A percentile compares a stretch with the other conserved stretches of the same genome.
Conservation (phyloP, 30 jellyfish, hydroid and myxozoan genomes). For the Cassiopea andromeda region DNA sequence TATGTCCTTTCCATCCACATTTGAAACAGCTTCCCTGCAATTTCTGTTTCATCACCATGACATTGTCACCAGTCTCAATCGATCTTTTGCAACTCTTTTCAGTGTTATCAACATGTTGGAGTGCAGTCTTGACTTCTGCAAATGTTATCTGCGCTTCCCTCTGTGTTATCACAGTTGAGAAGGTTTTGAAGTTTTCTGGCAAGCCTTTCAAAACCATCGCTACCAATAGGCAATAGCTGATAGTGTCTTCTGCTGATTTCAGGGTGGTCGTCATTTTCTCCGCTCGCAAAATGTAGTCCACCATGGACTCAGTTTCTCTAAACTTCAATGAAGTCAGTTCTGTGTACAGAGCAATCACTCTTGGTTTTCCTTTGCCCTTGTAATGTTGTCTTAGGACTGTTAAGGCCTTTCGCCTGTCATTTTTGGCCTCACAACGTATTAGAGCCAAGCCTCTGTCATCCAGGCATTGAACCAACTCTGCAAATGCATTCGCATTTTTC, state of each 20-base stretch:
- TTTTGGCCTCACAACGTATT: not conserved
- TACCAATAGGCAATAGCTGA: not conserved
- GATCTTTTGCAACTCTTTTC: not conserved
- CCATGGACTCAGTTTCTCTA: slow-evolving; percentile 13
- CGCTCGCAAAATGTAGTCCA: slow-evolving; percentile 2
- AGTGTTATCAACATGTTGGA: not conserved
- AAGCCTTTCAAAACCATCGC: not conserved
- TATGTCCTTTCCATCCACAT: not conserved
- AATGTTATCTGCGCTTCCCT: not conserved
- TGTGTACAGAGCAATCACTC: slow-evolving; percentile 6
- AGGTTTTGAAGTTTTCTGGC: not conserved
- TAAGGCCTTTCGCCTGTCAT: slow-evolving; percentile 14
- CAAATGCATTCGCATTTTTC: slow-evolving; percentile 1
- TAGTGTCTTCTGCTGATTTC: not conserved
- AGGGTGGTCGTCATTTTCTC: not conserved
- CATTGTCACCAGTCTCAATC: not conserved
- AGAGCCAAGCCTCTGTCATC: not conserved
- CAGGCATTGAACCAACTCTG: slow-evolving; percentile 8
- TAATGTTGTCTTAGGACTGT: slow-evolving; percentile 1
- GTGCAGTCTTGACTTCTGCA: not conserved
- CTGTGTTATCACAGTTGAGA: not conserved
- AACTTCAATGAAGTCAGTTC: slow-evolving; percentile 6
- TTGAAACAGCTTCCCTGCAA: not conserved
- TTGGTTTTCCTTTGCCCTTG: slow-evolving; percentile 1
- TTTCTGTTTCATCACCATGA: not conserved